A percentile compares a stretch with the other conserved stretches of the same genome.
Conservation (phyloP, 2,888 invertebrate genomes). For the Caenorhabditis sp. region DNA sequence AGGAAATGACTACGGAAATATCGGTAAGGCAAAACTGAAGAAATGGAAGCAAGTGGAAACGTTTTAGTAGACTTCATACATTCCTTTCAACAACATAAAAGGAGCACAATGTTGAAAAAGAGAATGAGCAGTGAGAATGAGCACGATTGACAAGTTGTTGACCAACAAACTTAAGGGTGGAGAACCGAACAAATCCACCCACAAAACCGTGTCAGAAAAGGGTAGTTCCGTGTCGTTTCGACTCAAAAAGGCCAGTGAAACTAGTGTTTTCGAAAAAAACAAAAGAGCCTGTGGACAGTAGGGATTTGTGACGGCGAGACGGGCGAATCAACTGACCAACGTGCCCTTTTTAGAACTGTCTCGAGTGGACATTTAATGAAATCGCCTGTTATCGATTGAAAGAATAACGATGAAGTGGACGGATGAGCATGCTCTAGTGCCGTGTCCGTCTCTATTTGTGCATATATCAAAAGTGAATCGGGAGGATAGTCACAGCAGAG, state of each 20-base stretch:
- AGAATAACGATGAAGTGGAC: constrained; percentile 17
- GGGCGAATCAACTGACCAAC: neutral
- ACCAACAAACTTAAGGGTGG: constrained; percentile 43
- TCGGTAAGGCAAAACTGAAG: too few species aligned
- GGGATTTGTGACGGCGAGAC: constrained; percentile 25
- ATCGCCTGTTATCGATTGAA: neutral
- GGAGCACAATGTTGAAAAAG: too few species aligned
- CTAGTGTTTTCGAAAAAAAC: constrained; percentile 42
- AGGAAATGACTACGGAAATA: too few species aligned
- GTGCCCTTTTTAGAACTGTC: neutral
- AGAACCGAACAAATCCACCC: constrained; percentile 7
- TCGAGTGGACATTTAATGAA: constrained; percentile 13
- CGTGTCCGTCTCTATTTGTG: constrained; percentile 37
- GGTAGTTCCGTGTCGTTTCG: constrained; percentile 45
- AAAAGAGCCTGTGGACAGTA: constrained; percentile 29
- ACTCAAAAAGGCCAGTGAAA: constrained; percentile 43
- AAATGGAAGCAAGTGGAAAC: too few species aligned
- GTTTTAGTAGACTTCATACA: too few species aligned
- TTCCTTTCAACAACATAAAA: neutral
- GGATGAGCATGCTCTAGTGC: constrained; percentile 4
- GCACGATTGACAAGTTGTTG: constrained; percentile 36
- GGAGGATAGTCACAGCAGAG: constrained; percentile 47
- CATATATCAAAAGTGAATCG: constrained; percentile 49
- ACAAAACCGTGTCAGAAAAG: neutral
- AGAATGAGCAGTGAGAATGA: constrained; percentile 6